These are phyloP conservation scores for Stegana nigrithorax DNA, from an alignment of 2,888 invertebrate species.

Conservation along the genomic window DNA sequence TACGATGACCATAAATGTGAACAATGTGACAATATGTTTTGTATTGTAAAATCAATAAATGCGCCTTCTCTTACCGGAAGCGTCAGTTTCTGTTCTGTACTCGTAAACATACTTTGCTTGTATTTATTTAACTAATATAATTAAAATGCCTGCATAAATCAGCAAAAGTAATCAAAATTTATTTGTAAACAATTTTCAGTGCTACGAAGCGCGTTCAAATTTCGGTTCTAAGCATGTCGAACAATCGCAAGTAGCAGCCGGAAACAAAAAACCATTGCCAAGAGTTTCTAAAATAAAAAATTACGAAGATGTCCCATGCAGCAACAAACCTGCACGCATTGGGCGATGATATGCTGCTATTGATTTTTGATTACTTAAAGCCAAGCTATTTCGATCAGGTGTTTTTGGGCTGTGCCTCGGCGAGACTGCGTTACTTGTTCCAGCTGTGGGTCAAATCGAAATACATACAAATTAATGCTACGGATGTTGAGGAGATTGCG, in stretches of 20 bases:
- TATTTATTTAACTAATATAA: too few species aligned
- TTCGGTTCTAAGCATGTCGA: background rate
- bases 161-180: background rate
- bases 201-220: too few species aligned
- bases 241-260: background rate
- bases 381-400: slow-evolving; percentile 41
- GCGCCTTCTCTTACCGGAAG: background rate
- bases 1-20: slow-evolving; percentile 11
- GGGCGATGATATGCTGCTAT: slow-evolving; percentile 41
- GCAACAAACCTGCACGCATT: slow-evolving; percentile 5
- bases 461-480: slow-evolving; percentile 25
- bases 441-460: slow-evolving; percentile 35
- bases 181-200: too few species aligned
- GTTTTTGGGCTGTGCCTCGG: slow-evolving; percentile 36
- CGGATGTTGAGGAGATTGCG: slow-evolving; percentile 42
- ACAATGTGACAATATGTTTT: slow-evolving; percentile 9
- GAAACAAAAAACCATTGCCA: background rate
- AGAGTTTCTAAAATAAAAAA: too few species aligned
- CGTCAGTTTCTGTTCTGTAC: too few species aligned
- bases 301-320: background rate
- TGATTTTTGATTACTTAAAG: slow-evolving; percentile 31
- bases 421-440: slow-evolving; percentile 38
- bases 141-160: background rate
- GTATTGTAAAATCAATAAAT: background rate
- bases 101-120: too few species aligned